phyloP scores from a whole-genome alignment of 2,797 vertebrate genomes.

The Glyptemys insculpta region DNA sequence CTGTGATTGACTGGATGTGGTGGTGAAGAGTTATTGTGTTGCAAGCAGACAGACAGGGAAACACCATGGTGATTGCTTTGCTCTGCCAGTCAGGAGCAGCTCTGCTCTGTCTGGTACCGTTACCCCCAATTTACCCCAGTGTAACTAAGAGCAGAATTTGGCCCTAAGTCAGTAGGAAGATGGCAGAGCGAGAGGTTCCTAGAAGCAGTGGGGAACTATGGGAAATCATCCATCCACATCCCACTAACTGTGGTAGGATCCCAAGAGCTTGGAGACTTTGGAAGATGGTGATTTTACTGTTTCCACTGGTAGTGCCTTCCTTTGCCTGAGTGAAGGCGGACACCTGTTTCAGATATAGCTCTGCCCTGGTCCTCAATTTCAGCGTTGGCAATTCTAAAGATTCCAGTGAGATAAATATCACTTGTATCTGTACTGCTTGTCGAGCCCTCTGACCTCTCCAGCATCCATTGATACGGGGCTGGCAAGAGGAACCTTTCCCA shows the following conservation, averaged over 20 bases:
- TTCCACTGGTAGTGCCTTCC: background rate
- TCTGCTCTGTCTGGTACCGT: background rate
- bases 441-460: background rate
- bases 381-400: background rate
- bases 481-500: background rate
- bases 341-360: background rate
- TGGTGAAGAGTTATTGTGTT: accelerated
- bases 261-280: background rate
- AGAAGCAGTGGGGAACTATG: background rate
- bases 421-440: background rate
- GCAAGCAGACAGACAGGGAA: background rate
- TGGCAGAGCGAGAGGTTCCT: background rate
- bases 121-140: too few relatives aligned
- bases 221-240: background rate
- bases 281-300: background rate
- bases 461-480: background rate
- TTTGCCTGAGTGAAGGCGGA: background rate
- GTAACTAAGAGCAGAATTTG: background rate
- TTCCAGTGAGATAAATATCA: background rate
- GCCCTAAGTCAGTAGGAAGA: background rate
- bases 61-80: background rate
- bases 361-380: background rate
- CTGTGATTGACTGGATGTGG: background rate
- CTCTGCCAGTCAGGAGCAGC: background rate
- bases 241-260: background rate